Conservation (phyloP, 2,888 invertebrate genomes). For the Pseudococcus viburni region DNA sequence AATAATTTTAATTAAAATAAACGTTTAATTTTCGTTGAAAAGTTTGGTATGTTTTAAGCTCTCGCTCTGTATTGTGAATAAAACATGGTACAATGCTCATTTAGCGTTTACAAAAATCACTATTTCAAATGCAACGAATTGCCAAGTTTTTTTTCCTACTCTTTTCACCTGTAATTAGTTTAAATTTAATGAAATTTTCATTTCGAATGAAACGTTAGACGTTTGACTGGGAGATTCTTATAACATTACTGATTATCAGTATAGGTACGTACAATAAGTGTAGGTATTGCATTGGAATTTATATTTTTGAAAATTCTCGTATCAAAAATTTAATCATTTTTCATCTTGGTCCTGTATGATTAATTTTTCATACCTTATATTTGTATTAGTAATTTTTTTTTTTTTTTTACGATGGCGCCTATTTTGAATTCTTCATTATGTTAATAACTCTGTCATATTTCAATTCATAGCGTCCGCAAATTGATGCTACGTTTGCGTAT, state of each 20-base stretch:
- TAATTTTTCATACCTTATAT: not conserved
- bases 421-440: conserved; percentile 37
- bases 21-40: conserved; percentile 55
- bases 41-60: conserved; percentile 52
- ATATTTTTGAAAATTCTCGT: too few species aligned
- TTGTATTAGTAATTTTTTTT: not conserved
- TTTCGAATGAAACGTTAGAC: not conserved
- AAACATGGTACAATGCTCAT: conserved; percentile 34
- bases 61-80: conserved; percentile 19
- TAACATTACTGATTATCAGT: too few species aligned
- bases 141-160: not conserved
- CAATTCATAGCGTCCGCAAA: conserved; percentile 9
- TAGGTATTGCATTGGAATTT: too few species aligned
- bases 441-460: conserved; percentile 31
- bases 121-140: conserved; percentile 3
- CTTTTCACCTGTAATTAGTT: conserved; percentile 5
- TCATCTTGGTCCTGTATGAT: not conserved
- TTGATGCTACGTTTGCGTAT: not conserved
- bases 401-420: not conserved
- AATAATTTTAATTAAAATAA: conserved; percentile 57
- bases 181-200: conserved; percentile 46
- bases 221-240: too few species aligned
- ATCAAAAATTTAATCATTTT: too few species aligned
- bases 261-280: too few species aligned
- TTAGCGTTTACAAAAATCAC: conserved; percentile 35